Evolutionary conservation across 2,888 invertebrate species (phyloP).

Genomic region (Crossocerus cetratus): DNA sequence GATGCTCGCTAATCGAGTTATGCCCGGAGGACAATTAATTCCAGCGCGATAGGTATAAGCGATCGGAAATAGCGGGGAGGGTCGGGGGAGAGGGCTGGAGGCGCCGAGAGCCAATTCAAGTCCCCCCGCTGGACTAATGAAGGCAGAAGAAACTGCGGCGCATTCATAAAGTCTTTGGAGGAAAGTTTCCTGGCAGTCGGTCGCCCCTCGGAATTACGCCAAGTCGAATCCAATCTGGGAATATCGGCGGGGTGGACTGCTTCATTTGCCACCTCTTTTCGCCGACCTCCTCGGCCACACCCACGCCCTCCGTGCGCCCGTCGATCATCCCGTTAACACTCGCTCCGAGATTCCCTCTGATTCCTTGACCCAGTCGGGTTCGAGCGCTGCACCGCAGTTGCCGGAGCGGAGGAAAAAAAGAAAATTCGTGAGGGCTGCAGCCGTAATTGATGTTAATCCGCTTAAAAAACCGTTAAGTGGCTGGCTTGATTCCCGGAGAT

Average conservation of each 20-base stretch:
- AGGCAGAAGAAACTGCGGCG: neutral
- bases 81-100: too few relatives aligned
- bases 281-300: neutral
- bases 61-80: too few relatives aligned
- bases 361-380: too few relatives aligned
- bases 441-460: neutral
- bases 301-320: neutral
- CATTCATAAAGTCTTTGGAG: neutral
- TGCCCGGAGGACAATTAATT: too few relatives aligned
- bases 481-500: neutral
- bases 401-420: too few relatives aligned
- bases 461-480: neutral
- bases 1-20: too few relatives aligned
- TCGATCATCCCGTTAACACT: neutral
- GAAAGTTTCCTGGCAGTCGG: neutral
- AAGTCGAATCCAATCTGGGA: neutral
- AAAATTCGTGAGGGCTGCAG: too few relatives aligned
- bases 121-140: neutral
- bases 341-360: neutral
- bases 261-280: slow-evolving; percentile 1
- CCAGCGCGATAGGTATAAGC: too few relatives aligned
- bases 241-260: neutral
- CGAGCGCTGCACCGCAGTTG: too few relatives aligned
- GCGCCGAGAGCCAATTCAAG: neutral
- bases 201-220: neutral